Base-by-base conservation (phyloP, 37 sponge, comb jelly and placozoan genomes). In the Chondrilla cf. caribensis region DNA sequence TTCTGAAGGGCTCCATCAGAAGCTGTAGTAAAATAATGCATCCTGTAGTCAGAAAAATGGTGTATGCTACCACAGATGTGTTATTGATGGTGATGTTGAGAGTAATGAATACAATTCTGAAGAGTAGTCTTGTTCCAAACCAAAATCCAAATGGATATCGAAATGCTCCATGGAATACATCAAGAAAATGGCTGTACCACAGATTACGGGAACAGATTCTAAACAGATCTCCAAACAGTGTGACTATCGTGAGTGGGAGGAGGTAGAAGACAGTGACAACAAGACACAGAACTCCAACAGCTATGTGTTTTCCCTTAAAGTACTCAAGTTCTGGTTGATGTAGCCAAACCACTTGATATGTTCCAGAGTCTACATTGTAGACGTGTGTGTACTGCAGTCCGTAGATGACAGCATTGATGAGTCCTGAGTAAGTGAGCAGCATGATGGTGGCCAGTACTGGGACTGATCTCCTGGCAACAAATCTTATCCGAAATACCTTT, bases 381-480 rank as follows among this genome's bases (percentile, higher is more conserved):
- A 55, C 17, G 17, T 55, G 26, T 4, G 37, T 68, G 70, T 68
- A 68, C 37, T 2, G 26, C 36, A 68, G 37, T 36, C 36, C 31
- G 2, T 3, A 2, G 37, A 68, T 68, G 37, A 68, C 70, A 36
- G 37, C 3, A 3, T 6, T 33, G 19, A 68, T 29, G 32, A 68
- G 70, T 21, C 19, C 19, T 3, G 70, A 35, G 37, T 68, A 68
- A 35, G 70, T 68, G 6, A 68, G 37, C 3, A 68, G 36, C 70
- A 68, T 68, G 37, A 68, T 29, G 33, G 70, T 68, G 37, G 70
- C 70, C 37, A 68, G 37, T 14, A 68, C 70, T 36, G 70, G 70
- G 26, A 68, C 70, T 31, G 70, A 31, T 68, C 70, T 68, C 37
- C 37, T 68, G n/a, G 76, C 76, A 36, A 73, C 36, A 38, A 73